Percentiles rank a stretch among this genome's conserved stretches.
These are phyloP conservation scores for Elymnias hypermnestra DNA, from an alignment of 1,140 invertebrate species.

Conservation along the genomic window DNA sequence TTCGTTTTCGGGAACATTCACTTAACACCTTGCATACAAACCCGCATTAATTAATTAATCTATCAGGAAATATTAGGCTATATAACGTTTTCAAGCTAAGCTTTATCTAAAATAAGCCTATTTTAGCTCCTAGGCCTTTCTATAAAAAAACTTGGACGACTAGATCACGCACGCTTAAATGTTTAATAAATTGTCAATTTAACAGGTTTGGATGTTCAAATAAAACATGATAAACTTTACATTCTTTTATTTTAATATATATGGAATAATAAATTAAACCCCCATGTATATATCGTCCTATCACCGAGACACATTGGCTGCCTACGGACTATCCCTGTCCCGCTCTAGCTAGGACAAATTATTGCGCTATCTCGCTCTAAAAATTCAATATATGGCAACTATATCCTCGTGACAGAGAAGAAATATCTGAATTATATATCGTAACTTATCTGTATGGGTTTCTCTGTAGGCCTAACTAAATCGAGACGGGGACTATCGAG, in stretches of 20 bases:
- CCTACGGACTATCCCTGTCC: constrained; percentile 47
- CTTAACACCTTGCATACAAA: too few relatives aligned
- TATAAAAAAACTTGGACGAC: too few relatives aligned
- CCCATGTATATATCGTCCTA: constrained; percentile 56
- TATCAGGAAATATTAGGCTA: too few relatives aligned
- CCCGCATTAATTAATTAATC: too few relatives aligned
- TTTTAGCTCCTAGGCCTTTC: too few relatives aligned
- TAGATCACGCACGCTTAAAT: too few relatives aligned
- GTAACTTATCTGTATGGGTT: not conserved
- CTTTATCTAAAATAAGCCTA: too few relatives aligned
- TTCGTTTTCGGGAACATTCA: too few relatives aligned
- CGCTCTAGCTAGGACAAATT: constrained; percentile 33
- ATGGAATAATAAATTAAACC: constrained; percentile 69
- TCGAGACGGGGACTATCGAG: constrained; percentile 39
- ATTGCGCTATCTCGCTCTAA: constrained; percentile 7
- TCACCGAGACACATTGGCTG: constrained; percentile 59
- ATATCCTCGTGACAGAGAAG: not conserved
- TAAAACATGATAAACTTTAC: constrained; percentile 59
- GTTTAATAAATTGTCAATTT: too few relatives aligned
- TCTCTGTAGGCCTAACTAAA: constrained; percentile 14
- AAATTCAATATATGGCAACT: not conserved
- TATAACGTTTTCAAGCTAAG: too few relatives aligned
- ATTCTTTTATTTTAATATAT: constrained; percentile 68
- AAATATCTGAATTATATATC: not conserved
- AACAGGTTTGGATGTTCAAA: constrained; percentile 12